Conservation (phyloP, 2,113 vertebrate genomes). For the Philantomba maxwellii region DNA sequence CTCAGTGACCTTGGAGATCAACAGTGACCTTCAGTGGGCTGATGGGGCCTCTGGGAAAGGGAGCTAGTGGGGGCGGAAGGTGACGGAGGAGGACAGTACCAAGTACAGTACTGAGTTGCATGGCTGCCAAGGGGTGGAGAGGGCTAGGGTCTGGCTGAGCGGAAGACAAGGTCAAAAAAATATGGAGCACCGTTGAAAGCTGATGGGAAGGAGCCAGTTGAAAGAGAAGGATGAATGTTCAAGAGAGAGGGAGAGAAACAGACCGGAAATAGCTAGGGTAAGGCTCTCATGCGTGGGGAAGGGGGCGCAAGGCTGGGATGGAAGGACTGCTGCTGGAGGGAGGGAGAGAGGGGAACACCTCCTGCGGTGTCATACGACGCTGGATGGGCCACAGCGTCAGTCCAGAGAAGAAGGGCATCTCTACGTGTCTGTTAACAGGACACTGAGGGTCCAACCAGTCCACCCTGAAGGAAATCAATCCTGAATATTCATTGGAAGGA, state of each 20-base stretch:
- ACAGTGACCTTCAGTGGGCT: background rate
- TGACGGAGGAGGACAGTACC: background rate
- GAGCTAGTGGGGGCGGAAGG: too few relatives aligned
- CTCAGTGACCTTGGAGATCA: background rate
- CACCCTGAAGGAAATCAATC: background rate
- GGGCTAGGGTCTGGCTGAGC: background rate
- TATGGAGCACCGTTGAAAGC: background rate
- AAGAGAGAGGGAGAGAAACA: background rate
- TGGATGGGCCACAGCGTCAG: rapidly evolving
- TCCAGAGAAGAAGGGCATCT: background rate
- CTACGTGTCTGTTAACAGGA: background rate
- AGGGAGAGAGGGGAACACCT: background rate
- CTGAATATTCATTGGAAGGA: background rate
- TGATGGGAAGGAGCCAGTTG: background rate
- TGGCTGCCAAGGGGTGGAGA: background rate
- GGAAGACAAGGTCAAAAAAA: background rate
- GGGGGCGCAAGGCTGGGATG: rapidly evolving
- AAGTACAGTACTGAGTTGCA: background rate
- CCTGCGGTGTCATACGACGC: rapidly evolving
- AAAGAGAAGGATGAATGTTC: background rate
- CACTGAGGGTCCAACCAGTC: background rate
- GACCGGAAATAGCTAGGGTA: rapidly evolving
- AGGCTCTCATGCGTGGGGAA: background rate
- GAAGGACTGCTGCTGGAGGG: background rate
- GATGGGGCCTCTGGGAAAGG: background rate